Evolutionary conservation across 2,797 vertebrate genomes (phyloP), one percentile per base, ranked within the genome.

Genomic region (Megaceryle alcyon): DNA sequence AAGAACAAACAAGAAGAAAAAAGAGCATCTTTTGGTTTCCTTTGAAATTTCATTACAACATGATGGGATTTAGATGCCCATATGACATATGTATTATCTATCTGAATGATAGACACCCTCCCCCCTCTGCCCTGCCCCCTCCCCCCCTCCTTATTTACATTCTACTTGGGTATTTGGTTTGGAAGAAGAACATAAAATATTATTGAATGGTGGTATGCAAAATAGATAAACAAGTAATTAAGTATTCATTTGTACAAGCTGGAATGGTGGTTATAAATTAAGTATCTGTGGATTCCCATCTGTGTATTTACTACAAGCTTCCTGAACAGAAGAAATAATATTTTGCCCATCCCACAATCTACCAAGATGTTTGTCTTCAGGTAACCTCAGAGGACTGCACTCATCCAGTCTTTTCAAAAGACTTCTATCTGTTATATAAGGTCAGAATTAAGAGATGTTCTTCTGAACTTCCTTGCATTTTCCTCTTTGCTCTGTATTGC

Each of bases 141-240:
- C 2, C 12, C 4, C 13, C 6, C 18, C 19, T 9, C 14, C 49
- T 43, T 29, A 64, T 76, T 83, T 89, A 73, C 61, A 57, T 92
- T 87, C 57, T 78, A 6, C 19, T 60, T 79, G 43, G 6, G 31
- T 88, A 65, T 76, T 90, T 90, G 54, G 21, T 57, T 94, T 92
- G 69, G 59, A 94, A 91, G 57, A 88, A 76, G 21, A 84, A 10
- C 10, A 59, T 33, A 79, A 88, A 94, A 91, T 63, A 84, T 79
- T 80, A 64, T 61, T 88, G 41, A 91, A 64, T 3, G 2, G 14
- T 17, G 9, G 59, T 79, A 86, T 28, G 31, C 25, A 92, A 90
- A 76, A 91, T 46, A 86, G 12, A 92, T 46, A 90, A 89, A 51
- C 82, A 91, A 61, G 41, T 64, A 92, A 89, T 93, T 93, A 87